Evolutionary conservation across 1,140 invertebrate genomes (phyloP), one percentile per base, ranked within the genome.

Genomic region (Nylanderia fulva): DNA sequence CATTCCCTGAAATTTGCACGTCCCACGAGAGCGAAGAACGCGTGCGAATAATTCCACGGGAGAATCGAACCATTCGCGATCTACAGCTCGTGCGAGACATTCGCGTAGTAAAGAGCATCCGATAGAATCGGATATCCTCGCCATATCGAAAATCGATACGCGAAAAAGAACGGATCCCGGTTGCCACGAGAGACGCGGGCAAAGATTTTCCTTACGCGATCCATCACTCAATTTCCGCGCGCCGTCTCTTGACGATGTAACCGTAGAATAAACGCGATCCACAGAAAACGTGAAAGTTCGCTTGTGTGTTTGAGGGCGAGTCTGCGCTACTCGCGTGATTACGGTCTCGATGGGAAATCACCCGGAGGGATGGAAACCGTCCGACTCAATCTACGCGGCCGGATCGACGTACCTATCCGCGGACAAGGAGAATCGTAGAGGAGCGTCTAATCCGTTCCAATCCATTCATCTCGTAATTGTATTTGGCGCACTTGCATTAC

Each of bases 401-500:
- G 63, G 52, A 87, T 72, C 52, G 54, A 61, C 56, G 54, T 33
- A 52, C 69, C n/a, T 58, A 33, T 63, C 42, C 74, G 24, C 39
- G 74, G 75, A 63, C 66, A 75, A 85, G 58, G 63, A 76, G 42
- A 66, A 71, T 75, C 69, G 74, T 52, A 76, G 75, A 85, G 39
- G 45, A 63, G 36, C 56, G 61, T 68, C 66, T 72, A 71, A 76
- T 74, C 77, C 84, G 60, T 74, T 79, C 29, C 68, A 72, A 85
- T 88, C 75, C 86, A 71, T 80, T 87, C 77, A 75, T 85, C 76
- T 69, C 63, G 75, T 72, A 88, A 82, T 85, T 71, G 84, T 86
- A 85, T 89, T 86, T 88, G 86, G 56, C 86, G 63, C 79, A 87
- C 56, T 80, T 60, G 84, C 66, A 75, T 84, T 71, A 29, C 66